A percentile compares a stretch with the other conserved stretches of the same genome.
Conservation (phyloP, 2,888 invertebrate genomes). For the Tetramorium bicarinatum region DNA sequence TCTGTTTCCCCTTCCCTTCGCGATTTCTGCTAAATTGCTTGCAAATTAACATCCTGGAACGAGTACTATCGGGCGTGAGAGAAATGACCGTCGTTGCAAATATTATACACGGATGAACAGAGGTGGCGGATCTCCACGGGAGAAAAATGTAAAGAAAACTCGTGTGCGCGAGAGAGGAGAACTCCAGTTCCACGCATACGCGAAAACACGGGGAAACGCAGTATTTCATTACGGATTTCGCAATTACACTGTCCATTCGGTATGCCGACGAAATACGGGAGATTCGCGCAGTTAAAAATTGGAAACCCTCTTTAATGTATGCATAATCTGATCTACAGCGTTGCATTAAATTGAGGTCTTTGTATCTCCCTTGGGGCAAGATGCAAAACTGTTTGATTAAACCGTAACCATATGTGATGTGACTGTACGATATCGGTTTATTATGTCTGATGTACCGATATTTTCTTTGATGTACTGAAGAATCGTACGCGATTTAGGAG, state of each 20-base stretch:
- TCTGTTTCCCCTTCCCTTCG: conserved; percentile 13
- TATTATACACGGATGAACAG: conserved; percentile 11
- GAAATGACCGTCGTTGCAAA: conserved; percentile 28
- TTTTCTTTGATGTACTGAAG: neutral
- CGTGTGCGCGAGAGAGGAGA: conserved; percentile 14
- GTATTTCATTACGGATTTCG: conserved; percentile 34
- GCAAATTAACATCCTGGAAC: conserved; percentile 61
- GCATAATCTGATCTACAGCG: conserved; percentile 28
- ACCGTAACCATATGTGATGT: neutral
- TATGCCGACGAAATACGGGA: neutral
- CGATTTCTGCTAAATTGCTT: conserved; percentile 58
- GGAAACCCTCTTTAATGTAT: conserved; percentile 19
- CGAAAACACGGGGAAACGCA: neutral
- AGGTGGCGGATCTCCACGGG: conserved; percentile 60
- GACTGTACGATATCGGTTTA: neutral
- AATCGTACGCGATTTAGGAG: conserved; percentile 20
- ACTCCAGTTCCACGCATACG: neutral
- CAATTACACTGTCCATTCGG: conserved; percentile 11
- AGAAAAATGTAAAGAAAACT: conserved; percentile 56
- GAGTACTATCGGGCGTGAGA: conserved; percentile 52
- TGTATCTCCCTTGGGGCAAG: conserved; percentile 7
- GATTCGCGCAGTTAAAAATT: conserved; percentile 15
- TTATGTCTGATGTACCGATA: neutral
- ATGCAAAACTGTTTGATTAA: conserved; percentile 31
- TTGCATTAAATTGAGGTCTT: conserved; percentile 31